Evolutionary conservation across 2,888 invertebrate species (phyloP), one percentile per base, ranked within the genome.

Genomic region (Psococerastis gibbosa): DNA sequence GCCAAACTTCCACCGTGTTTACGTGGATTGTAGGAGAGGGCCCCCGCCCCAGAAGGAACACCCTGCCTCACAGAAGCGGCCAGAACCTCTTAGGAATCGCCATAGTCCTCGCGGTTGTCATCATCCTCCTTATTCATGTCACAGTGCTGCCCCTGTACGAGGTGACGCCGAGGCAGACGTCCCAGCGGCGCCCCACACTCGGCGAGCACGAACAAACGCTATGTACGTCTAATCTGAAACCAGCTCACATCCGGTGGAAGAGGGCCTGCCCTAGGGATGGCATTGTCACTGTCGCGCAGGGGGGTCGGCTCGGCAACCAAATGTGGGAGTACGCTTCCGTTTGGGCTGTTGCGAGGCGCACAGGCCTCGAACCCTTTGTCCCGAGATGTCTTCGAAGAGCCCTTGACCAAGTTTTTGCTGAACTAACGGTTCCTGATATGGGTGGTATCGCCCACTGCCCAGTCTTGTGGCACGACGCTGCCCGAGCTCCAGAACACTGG

Each of bases 131-230:
- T 54, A 69, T 71, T 53, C 71, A 71, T 57, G 61, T 70, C 51
- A 71, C 70, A 60, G 59, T 70, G 44, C 71, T 71, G 57, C 71
- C 70, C 43, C 59, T 71, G 57, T 70, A 70, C 58, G 62, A 61
- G 42, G 53, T 59, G 22, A 52, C 54, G 45, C 62, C 64, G 48
- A 60, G 57, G 41, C 57, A 60, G 43, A 57, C 61, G 42, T 53
- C 54, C 32, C 54, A 57, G 23, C 53, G 52, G 38, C 62, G 61
- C 46, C 66, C 66, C 42, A 46, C 42, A 18, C 63, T 67, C 48
- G 62, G 63, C 44, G 64, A 66, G 42, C 68, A 69, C 52, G 70
- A 70, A 52, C 67, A 68, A 51, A 64, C 65, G 8, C 58, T 70
- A 31, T 71, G 71, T 55, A 61, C 60, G 42, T 60, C 61, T 41